Percentiles rank a stretch among this genome's conserved stretches.
Conservation (phyloP, 2,113 vertebrate genomes). For the Gnathonemus longibarbis region DNA sequence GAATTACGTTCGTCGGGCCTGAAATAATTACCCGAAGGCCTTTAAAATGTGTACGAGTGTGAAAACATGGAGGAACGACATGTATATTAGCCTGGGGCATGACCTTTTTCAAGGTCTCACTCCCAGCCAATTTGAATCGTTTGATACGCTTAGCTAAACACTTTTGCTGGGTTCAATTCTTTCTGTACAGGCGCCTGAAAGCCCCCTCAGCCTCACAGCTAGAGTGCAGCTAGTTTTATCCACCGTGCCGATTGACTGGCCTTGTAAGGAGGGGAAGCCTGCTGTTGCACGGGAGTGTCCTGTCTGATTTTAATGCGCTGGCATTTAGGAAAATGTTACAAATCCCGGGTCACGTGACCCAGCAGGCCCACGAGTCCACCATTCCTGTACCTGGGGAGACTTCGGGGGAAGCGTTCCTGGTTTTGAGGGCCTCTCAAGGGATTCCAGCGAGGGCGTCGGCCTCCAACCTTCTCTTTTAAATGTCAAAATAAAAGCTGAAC, state of each 20-base stretch:
- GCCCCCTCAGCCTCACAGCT: neutral
- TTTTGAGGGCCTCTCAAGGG: neutral
- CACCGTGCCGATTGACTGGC: neutral
- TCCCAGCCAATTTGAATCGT: neutral
- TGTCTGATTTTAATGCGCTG: neutral
- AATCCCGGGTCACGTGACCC: neutral
- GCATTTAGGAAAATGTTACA: constrained; percentile 18
- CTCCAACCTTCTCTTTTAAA: neutral
- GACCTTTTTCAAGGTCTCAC: neutral
- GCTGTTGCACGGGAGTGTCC: neutral
- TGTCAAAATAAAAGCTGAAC: constrained; percentile 6
- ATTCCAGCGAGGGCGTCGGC: neutral
- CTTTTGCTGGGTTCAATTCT: neutral
- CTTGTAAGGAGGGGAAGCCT: neutral
- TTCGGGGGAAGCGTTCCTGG: constrained; percentile 4
- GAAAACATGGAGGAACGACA: neutral
- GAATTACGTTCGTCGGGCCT: neutral
- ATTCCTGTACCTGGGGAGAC: constrained; percentile 13
- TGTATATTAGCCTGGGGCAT: neutral
- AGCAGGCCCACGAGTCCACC: neutral
- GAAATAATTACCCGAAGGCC: neutral
- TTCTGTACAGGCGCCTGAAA: neutral
- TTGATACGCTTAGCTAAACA: neutral
- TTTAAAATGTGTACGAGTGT: neutral
- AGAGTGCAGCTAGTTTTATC: neutral